phyloP scores from a whole-genome alignment of 2,113 vertebrate genomes.

The Amazona guildingii region DNA sequence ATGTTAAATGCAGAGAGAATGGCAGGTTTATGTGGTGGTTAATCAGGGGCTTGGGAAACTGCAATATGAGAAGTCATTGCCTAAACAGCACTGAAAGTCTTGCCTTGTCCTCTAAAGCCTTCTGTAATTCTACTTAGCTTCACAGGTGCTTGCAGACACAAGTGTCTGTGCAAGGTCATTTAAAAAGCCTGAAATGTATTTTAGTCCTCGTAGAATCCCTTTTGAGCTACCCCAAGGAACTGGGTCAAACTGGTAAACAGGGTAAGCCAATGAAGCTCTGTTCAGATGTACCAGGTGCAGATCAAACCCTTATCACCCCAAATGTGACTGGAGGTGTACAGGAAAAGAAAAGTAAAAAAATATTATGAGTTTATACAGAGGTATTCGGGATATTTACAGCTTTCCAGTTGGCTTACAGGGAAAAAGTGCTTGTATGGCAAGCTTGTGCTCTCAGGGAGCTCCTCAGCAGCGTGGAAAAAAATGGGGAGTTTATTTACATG shows the following conservation, averaged over 20 bases:
- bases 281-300: neutral
- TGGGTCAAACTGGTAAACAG: neutral
- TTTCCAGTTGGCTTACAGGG: neutral
- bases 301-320: neutral
- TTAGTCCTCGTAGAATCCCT: neutral
- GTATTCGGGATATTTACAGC: neutral
- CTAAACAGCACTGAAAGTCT: neutral
- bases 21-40: neutral
- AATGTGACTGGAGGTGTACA: neutral
- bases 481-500: neutral
- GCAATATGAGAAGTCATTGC: fast-evolving
- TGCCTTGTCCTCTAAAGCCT: neutral
- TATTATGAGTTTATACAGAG: neutral
- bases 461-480: neutral
- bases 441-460: neutral
- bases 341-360: neutral
- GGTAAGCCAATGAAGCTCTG: neutral
- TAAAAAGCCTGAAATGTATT: neutral
- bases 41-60: neutral
- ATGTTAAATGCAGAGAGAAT: neutral
- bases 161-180: neutral
- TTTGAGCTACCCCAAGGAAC: neutral
- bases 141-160: neutral
- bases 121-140: neutral
- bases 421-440: fast-evolving